Percentiles rank a stretch among this genome's conserved stretches.
Conservation (phyloP, 2,888 invertebrate species). For the Fragum fragum region DNA sequence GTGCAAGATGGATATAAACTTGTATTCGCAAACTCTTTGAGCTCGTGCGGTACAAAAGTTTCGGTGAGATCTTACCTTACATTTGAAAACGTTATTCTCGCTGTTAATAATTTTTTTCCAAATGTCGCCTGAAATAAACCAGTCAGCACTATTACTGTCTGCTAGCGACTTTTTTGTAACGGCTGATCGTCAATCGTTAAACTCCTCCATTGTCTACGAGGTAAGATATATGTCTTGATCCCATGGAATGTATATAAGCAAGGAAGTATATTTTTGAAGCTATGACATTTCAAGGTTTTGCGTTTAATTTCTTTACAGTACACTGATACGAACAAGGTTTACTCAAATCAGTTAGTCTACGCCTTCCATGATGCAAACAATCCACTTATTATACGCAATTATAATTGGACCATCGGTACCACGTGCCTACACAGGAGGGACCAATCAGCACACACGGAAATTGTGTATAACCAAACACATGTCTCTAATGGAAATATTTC, state of each 20-base stretch:
- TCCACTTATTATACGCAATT: conserved; percentile 41
- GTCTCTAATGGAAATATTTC: background rate
- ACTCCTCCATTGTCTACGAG: no score
- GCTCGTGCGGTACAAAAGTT: background rate
- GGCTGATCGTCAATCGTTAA: no score
- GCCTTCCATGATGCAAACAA: conserved; percentile 36
- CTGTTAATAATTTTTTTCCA: no score
- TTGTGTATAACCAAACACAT: conserved; percentile 35
- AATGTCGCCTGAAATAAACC: no score
- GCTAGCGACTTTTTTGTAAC: no score
- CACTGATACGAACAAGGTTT: conserved; percentile 13
- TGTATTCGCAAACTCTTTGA: background rate
- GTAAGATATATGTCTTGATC: no score
- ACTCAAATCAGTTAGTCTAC: conserved; percentile 39
- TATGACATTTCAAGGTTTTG: no score
- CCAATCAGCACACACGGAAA: conserved; percentile 24
- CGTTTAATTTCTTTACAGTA: conserved; percentile 18
- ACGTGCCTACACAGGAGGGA: conserved; percentile 35
- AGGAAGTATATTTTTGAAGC: no score
- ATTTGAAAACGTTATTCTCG: no score
- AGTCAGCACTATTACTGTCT: no score
- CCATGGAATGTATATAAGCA: no score
- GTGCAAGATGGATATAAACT: conserved; percentile 3
- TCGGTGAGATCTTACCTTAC: conserved; percentile 20
- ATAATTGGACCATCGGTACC: conserved; percentile 39